Base-by-base conservation (phyloP, 1,140 invertebrate species). In the Harpegnathos saltator region DNA sequence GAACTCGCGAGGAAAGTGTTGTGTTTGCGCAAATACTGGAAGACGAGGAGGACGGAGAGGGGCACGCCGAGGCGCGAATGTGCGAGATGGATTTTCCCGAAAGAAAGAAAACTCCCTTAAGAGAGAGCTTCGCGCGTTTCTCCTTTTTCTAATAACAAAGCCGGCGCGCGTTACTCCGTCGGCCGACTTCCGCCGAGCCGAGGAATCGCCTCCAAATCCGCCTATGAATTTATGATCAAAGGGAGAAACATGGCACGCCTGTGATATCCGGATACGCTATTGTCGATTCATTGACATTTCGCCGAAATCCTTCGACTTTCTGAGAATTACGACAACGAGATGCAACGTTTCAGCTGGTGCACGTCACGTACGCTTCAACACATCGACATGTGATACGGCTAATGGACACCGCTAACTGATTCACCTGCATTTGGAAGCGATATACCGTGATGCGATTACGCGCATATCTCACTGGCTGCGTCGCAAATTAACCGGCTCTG, bases 371-470 rank as follows among this genome's bases (percentile, higher is more conserved):
- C 38, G 38, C 38, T 44, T n/a, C n/a, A n/a, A n/a, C n/a, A 44
- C 9, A 44, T 9, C 38, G 38, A 9, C 9, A 44, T 9, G 11
- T 9, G 38, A 33, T 63, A 26, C 26, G 9, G 19, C 12, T 38
- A 17, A 65, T 77, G 14, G 29, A 65, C 52, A 33, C 26, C 61
- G 2, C 22, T 0, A 48, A 19, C 5, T 52, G 17, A 50, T 52
- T 50, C 44, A 17, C 12, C 24, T n/a, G 26, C 54, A 69, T 59
- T 68, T n/a, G 58, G 1, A 1, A 9, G 33, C 24, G 9, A 73
- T 74, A n/a, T 19, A 58, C 29, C 7, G 52, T n/a, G 54, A 59
- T 29, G 12, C 11, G 15, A 74, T 74, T 74, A 50, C 14, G 33
- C n/a, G n/a, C n/a, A n/a, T 61, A 58, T 48, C 12, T 22, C 22